Base-by-base conservation (phyloP, 2,888 invertebrate species). In the Hoplodrina ambigua region DNA sequence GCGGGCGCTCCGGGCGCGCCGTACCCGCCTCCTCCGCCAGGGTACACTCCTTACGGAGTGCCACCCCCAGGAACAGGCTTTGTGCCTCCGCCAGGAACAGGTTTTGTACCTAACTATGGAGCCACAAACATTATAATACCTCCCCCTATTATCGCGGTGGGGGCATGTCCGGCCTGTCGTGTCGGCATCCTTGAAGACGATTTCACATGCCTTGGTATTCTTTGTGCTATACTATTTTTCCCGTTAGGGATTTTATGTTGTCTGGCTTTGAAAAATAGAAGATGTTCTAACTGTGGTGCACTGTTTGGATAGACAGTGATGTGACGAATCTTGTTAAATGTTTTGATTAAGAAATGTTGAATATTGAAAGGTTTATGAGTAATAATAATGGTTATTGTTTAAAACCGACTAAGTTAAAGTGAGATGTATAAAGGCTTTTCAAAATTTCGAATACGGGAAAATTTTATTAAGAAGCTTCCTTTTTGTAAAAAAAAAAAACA, bases 161-260 rank as follows among this genome's bases (percentile, higher is more conserved):
- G 98, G 0, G 98, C 97, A 4, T 99, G 99, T 91, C 99, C 99
- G 2, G 98, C 98, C 1, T 99, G 99, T 89, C 96, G 98, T 82
- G 98, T 98, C 72, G 99, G 99, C 19, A 96, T 98, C 37, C 94
- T 99, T 54, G 98, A 98, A 93, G 98, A 98, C 85, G 98, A 98
- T 88, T 99, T 97, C 91, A 98, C 98, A 0, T 98, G 98, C 86
- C 96, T 98, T 56, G 99, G 98, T 69, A 96, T 99, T 17, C 94
- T 98, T 67, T 98, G 98, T 92, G 98, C 98, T 25, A 98, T 98
- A 75, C 94, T 98, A 44, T 98, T 98, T 92, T 99, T 99, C 89
- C 99, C 99, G 0, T 63, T 98, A 50, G 99, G 99, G 46, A 97
- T 99, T 75, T 92, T 99, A 11, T 99, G 98, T 90, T 99, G 99